Base-by-base conservation (phyloP, 2,113 vertebrate genomes). In the Zapornia atra region DNA sequence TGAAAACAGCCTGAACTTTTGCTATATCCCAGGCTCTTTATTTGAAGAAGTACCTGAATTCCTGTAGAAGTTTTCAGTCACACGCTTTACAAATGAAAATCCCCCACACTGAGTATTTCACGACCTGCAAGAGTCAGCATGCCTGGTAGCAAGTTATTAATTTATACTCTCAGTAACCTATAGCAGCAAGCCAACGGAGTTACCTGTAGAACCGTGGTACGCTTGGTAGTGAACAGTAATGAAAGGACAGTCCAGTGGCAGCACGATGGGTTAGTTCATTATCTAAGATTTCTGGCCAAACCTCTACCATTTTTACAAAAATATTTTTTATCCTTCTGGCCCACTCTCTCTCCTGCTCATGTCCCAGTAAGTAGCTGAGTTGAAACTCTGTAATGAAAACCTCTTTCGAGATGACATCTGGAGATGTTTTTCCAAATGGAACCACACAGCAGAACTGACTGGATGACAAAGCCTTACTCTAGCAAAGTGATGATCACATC, bases 401-500 rank as follows among this genome's bases (percentile, higher is more conserved):
- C 44, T 65, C 66, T 82, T 61, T 72, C 53, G 44, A 75, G 85
- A 70, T 17, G 18, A 29, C 18, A 51, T 86, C 68, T 60, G 26
- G 51, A 2, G 33, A 63, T 0, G 3, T 50, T 65, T 90, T 76
- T 53, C 77, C 66, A 88, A 79, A 61, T 2, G 33, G 46, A 66
- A 77, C 21, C 36, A 65, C 11, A 59, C 76, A 44, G 57, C 80
- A 75, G 61, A 84, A 86, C 79, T 65, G 53, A 61, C 25, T 33
- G 46, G 82, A 64, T 36, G 68, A 57, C 68, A 57, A 54, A 79
- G 66, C 75, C 42, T 98, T 95, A 98, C 12, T 97, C 88, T 65
- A 98, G 83, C 85, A 99, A 96, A 64, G 98, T 98, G 81, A 99
- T 99, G 82, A 98, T 38, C 29, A 98, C 97, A 5, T 96, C 94